phyloP scores from a whole-genome alignment of 1,140 invertebrate species.

The Arctopsyche grandis region DNA sequence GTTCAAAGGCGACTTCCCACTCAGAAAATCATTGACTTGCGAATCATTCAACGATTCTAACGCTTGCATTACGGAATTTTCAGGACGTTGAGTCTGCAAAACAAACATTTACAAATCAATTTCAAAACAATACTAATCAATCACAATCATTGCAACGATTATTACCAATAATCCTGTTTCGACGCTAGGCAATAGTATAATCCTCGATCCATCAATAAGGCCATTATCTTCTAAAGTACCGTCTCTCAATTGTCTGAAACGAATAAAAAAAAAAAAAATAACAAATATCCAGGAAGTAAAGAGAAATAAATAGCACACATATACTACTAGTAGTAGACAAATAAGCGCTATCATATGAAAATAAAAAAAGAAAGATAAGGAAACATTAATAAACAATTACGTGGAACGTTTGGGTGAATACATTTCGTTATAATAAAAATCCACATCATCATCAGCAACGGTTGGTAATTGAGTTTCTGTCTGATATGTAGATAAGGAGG shows the following conservation, averaged over 20 bases:
- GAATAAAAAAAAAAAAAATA: constrained; percentile 56
- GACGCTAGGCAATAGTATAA: constrained; percentile 90
- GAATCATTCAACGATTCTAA: constrained; percentile 92
- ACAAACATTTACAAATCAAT: constrained; percentile 46
- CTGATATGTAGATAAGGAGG: too few species aligned
- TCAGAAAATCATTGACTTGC: constrained; percentile 94
- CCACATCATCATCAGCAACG: too few species aligned
- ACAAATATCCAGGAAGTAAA: too few species aligned
- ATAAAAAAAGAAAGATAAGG: too few species aligned
- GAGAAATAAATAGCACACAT: too few species aligned
- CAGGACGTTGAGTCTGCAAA: constrained; percentile 87
- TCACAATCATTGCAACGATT: not conserved
- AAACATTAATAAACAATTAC: too few species aligned
- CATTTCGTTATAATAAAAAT: too few species aligned
- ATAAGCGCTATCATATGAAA: too few species aligned
- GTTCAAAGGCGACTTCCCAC: constrained; percentile 92
- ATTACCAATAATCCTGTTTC: constrained; percentile 93
- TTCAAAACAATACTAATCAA: constrained; percentile 8
- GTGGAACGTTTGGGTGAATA: too few species aligned
- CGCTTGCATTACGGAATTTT: constrained; percentile 94
- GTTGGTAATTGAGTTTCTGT: too few species aligned
- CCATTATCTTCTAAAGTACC: constrained; percentile 88
- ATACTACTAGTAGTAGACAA: too few species aligned
- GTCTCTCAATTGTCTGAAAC: constrained; percentile 86
- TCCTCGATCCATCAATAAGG: constrained; percentile 85